These are phyloP conservation scores for Mimumesa dahlbomi DNA, from an alignment of 2,888 invertebrate species.

Conservation along the genomic window DNA sequence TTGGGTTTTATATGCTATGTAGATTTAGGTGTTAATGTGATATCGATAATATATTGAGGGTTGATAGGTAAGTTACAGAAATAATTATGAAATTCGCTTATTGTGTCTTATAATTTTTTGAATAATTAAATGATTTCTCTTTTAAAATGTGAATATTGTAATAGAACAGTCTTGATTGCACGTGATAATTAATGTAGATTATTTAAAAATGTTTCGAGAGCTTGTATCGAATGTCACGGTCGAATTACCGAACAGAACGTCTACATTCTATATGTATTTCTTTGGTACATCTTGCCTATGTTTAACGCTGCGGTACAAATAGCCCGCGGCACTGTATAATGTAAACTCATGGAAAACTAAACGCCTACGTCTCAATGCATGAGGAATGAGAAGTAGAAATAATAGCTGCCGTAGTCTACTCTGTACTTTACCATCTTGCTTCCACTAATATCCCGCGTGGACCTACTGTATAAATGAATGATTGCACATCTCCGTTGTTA, in stretches of 20 bases:
- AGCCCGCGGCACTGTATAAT: conserved; percentile 37
- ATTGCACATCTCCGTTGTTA: not conserved
- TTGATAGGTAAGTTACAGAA: too few species aligned
- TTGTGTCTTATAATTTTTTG: too few species aligned
- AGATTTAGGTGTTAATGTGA: too few species aligned
- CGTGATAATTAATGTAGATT: too few species aligned
- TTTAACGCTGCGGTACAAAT: conserved; percentile 41
- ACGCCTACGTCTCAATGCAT: conserved; percentile 46
- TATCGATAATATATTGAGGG: too few species aligned
- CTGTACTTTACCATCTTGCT: conserved; percentile 21
- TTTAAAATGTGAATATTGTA: too few species aligned
- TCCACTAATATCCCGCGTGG: conserved; percentile 9
- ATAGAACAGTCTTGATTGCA: too few species aligned
- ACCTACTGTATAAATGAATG: conserved; percentile 9
- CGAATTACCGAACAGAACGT: conserved; percentile 11
- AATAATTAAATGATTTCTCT: too few species aligned
- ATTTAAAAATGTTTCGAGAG: too few species aligned
- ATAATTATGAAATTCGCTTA: too few species aligned
- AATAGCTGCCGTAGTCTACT: conserved; percentile 15
- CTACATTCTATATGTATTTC: conserved; percentile 38
- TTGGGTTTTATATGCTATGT: too few species aligned
- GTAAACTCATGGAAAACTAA: conserved; percentile 50
- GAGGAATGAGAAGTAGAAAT: conserved; percentile 39
- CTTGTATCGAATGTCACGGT: conserved; percentile 10
- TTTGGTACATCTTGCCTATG: conserved; percentile 25